Evolutionary conservation across 1,140 invertebrate species (phyloP).

Genomic region (Bombus polaris): DNA sequence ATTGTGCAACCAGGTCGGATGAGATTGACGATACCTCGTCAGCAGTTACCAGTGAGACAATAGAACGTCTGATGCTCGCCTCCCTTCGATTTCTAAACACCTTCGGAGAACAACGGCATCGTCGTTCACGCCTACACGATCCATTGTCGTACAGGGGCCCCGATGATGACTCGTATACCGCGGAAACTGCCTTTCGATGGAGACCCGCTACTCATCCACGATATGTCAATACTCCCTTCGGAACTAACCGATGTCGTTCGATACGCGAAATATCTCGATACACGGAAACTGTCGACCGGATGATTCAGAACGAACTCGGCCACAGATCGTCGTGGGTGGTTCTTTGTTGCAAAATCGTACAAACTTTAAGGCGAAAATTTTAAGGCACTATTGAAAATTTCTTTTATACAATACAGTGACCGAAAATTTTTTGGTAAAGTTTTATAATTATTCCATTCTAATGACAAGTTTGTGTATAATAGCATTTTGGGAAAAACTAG

Average conservation of each 20-base stretch:
- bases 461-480: too few species aligned
- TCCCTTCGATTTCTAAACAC: constrained; percentile 68
- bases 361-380: not conserved
- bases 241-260: constrained; percentile 32
- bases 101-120: constrained; percentile 58
- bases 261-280: constrained; percentile 34
- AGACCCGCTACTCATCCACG: constrained; percentile 51
- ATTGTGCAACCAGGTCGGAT: constrained; percentile 56
- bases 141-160: constrained; percentile 57
- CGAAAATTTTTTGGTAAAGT: too few species aligned
- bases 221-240: constrained; percentile 59
- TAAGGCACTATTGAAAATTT: too few species aligned
- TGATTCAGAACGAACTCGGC: not conserved
- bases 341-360: not conserved
- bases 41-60: constrained; percentile 59
- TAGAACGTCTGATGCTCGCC: constrained; percentile 58
- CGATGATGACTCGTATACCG: constrained; percentile 55
- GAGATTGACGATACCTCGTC: constrained; percentile 63
- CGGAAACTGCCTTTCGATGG: constrained; percentile 61
- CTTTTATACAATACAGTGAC: too few species aligned
- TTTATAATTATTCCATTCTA: too few species aligned
- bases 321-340: constrained; percentile 13
- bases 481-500: too few species aligned
- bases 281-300: constrained; percentile 27
- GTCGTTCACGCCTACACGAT: constrained; percentile 52